Evolutionary conservation across 2,113 vertebrate species (phyloP).

Genomic region (Pristiophorus japonicus): DNA sequence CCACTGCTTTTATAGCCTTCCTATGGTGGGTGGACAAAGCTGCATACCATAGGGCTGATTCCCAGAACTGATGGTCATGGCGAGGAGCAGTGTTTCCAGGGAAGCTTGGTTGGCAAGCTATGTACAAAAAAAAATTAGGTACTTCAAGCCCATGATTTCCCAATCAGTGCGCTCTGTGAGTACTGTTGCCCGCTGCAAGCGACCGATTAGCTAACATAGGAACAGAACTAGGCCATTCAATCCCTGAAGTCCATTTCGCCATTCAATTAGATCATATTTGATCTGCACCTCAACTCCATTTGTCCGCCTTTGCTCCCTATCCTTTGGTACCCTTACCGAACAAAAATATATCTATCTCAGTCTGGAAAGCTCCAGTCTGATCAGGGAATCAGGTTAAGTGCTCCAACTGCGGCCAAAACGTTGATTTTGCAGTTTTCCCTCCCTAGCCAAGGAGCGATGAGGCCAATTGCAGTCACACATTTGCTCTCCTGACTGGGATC

Average conservation of each 20-base stretch:
- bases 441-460: background rate
- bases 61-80: background rate
- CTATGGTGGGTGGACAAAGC: background rate
- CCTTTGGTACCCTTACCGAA: background rate
- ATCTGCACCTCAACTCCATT: background rate
- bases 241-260: background rate
- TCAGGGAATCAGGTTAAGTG: background rate
- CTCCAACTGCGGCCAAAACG: background rate
- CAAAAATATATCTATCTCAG: background rate
- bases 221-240: background rate
- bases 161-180: too few relatives aligned
- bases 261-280: background rate
- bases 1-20: background rate
- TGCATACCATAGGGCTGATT: background rate
- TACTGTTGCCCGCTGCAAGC: background rate
- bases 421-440: background rate
- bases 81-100: background rate
- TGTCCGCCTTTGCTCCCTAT: background rate
- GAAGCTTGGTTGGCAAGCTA: background rate
- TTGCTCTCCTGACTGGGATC: too few relatives aligned
- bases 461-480: background rate
- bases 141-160: background rate
- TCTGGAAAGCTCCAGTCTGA: background rate
- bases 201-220: background rate
- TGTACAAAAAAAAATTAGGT: background rate